Evolutionary conservation across 2,888 invertebrate species (phyloP).

Genomic region (Ormyrus labotus): DNA sequence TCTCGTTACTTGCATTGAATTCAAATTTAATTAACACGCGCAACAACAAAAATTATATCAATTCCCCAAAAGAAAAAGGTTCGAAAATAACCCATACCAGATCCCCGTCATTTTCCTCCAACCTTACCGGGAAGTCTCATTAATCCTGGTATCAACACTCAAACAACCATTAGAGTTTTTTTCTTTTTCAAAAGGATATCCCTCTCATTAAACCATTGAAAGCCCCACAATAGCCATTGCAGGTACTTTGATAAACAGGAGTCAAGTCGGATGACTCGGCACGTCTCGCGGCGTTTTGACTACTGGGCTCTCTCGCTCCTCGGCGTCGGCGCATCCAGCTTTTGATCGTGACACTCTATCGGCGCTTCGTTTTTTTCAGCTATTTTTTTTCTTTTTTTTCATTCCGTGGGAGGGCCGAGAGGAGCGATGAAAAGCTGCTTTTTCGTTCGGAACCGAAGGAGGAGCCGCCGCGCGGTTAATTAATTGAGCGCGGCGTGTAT

Average conservation of each 20-base stretch:
- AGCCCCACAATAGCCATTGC: slow-evolving; percentile 16
- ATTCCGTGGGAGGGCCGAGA: too few relatives aligned
- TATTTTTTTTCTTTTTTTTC: background rate
- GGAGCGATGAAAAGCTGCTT: slow-evolving; percentile 23
- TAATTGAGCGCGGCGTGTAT: slow-evolving; percentile 39
- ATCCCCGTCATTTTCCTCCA: too few relatives aligned
- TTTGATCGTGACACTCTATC: slow-evolving; percentile 11
- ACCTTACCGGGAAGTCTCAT: too few relatives aligned
- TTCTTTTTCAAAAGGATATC: too few relatives aligned
- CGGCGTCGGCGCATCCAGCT: background rate
- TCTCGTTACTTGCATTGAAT: too few relatives aligned
- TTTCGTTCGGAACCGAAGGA: background rate
- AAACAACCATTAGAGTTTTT: too few relatives aligned
- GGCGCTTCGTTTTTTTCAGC: background rate
- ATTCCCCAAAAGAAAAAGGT: too few relatives aligned
- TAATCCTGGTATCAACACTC: too few relatives aligned
- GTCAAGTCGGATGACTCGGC: slow-evolving; percentile 8
- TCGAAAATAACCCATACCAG: too few relatives aligned
- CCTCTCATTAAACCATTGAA: slow-evolving; percentile 10
- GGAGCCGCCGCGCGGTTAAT: slow-evolving; percentile 18
- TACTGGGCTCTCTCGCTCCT: background rate
- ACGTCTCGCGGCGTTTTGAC: slow-evolving; percentile 5
- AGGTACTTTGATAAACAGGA: background rate
- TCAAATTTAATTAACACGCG: too few relatives aligned
- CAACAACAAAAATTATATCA: too few relatives aligned